Base-by-base conservation (phyloP, 2,888 invertebrate genomes). In the Loripinus fragilis region DNA sequence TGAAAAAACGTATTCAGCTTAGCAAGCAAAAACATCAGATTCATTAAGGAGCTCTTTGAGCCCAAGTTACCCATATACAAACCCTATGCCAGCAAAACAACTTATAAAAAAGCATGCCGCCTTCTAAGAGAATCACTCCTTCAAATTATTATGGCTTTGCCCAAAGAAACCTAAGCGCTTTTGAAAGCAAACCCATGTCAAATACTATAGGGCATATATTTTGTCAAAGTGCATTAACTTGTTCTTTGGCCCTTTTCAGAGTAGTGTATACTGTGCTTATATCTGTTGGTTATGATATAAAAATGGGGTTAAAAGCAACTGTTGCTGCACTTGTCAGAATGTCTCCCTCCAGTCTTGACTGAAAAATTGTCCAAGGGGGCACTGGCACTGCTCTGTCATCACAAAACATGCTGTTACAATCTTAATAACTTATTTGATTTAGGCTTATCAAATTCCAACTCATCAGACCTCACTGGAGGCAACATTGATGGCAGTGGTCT, bases 31-130 rank as follows among this genome's bases (percentile, higher is more conserved):
- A n/a, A n/a, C n/a, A n/a, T n/a, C n/a, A n/a, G n/a, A n/a, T n/a
- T n/a, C n/a, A n/a, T n/a, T n/a, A 12, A 79, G 45, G 0, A 79
- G 23, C 8, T 48, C 30, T 33, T 60, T 68, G 0, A 78, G 66
- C 28, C 74, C 78, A 12, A 17, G 12, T 60, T 74, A 70, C 2
- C 74, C 78, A 71, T 71, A 78, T 25, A 68, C n/a, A n/a, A n/a
- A n/a, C n/a, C n/a, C n/a, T n/a, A n/a, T n/a, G n/a, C n/a, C n/a
- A n/a, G n/a, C n/a, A n/a, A n/a, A n/a, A n/a, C n/a, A n/a, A n/a
- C n/a, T n/a, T n/a, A n/a, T n/a, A n/a, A n/a, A n/a, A n/a, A n/a
- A 75, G 79, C 79, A 79, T 78, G 0, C 79, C 79, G 5, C 74
- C 78, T 55, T 71, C 74, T n/a, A 74, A 17, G 17, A 71, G 78